Percentiles rank a stretch among this genome's conserved stretches.
These are phyloP conservation scores for Nomia melanderi DNA, from an alignment of 1,140 invertebrate genomes.

Conservation along the genomic window DNA sequence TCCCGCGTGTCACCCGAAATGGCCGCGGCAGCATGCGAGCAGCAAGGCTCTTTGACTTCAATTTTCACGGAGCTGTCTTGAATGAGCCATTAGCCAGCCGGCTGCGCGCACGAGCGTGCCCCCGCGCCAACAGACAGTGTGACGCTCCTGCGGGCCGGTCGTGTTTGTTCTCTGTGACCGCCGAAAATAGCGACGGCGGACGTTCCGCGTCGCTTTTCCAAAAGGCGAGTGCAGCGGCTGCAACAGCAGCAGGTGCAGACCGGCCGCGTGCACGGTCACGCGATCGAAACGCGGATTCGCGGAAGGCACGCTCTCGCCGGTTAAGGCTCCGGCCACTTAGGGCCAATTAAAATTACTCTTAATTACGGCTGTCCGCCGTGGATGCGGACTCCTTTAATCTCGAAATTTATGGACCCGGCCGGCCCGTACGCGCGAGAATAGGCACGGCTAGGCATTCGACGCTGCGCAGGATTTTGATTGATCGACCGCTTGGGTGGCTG, in stretches of 20 bases:
- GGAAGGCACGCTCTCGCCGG: conserved; percentile 38
- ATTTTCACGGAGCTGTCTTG: conserved; percentile 41
- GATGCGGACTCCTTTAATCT: conserved; percentile 20
- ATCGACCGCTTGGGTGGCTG: background rate
- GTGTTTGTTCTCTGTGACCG: conserved; percentile 28
- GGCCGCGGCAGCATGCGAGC: background rate
- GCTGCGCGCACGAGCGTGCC: conserved; percentile 24
- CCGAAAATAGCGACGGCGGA: conserved; percentile 52
- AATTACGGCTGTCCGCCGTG: conserved; percentile 15
- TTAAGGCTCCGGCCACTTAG: conserved; percentile 26
- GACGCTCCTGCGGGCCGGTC: conserved; percentile 49
- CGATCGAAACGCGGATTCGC: conserved; percentile 58
- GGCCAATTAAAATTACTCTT: conserved; percentile 50
- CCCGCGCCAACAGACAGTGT: conserved; percentile 58
- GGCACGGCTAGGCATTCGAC: background rate
- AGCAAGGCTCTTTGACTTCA: conserved; percentile 45
- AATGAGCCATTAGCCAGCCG: conserved; percentile 62
- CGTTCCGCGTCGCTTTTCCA: conserved; percentile 1
- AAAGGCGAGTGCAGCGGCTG: too few species aligned
- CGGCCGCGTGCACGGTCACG: conserved; percentile 40
- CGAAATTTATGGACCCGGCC: conserved; percentile 32
- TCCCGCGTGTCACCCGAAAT: conserved; percentile 21
- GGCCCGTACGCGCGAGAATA: background rate
- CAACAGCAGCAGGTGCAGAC: background rate
- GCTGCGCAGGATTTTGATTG: conserved; percentile 35